phyloP scores from a whole-genome alignment of 2,888 invertebrate genomes.

The Ectemnius cavifrons region DNA sequence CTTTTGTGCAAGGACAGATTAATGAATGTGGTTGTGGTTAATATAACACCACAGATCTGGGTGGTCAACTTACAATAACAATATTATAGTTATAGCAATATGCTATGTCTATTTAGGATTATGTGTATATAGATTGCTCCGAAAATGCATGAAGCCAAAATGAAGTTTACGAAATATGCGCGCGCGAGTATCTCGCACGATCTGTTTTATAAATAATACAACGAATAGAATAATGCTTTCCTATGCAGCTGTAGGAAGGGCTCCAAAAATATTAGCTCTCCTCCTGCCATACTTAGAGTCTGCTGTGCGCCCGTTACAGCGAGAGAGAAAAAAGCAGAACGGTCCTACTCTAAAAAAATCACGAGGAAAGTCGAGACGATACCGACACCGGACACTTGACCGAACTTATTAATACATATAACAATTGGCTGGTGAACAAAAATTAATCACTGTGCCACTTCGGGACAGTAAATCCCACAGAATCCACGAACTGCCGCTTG shows the following conservation, averaged over 20 bases:
- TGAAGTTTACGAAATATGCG: conserved; percentile 43
- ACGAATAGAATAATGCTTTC: conserved; percentile 21
- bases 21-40: not conserved
- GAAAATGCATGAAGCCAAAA: conserved; percentile 47
- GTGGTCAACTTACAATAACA: conserved; percentile 19
- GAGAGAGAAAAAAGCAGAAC: not conserved
- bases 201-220: conserved; percentile 48
- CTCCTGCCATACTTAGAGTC: conserved; percentile 7
- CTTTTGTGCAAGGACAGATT: not conserved
- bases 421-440: conserved; percentile 53
- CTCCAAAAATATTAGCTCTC: conserved; percentile 7
- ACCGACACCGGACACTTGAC: conserved; percentile 30
- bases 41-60: conserved; percentile 7
- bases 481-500: conserved; percentile 20
- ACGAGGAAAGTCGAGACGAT: conserved; percentile 4
- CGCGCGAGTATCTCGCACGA: conserved; percentile 17
- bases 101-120: conserved; percentile 31
- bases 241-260: conserved; percentile 13
- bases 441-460: conserved; percentile 45
- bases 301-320: not conserved
- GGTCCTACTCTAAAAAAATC: conserved; percentile 1
- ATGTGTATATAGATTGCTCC: conserved; percentile 25
- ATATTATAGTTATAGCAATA: conserved; percentile 32
- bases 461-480: conserved; percentile 28
- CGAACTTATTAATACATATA: conserved; percentile 44